phyloP scores from a whole-genome alignment of 2,888 invertebrate species.

The Epirrhoe alternata region DNA sequence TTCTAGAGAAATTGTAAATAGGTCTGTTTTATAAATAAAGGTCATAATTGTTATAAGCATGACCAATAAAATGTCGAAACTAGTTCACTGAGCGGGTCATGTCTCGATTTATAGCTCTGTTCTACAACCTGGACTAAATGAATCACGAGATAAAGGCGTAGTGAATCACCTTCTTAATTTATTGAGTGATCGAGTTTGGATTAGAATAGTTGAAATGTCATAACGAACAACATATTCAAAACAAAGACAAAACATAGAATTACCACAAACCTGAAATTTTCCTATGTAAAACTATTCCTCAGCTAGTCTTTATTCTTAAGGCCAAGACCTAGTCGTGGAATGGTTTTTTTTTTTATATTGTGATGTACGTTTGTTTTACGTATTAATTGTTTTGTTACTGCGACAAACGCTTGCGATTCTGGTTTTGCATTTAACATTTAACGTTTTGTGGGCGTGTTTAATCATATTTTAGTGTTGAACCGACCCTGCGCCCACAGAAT shows the following conservation, averaged over 20 bases:
- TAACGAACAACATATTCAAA: too few relatives aligned
- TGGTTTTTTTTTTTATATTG: too few relatives aligned
- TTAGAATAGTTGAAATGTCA: too few relatives aligned
- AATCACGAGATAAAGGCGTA: neutral
- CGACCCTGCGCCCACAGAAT: slow-evolving; percentile 40
- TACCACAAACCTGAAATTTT: too few relatives aligned
- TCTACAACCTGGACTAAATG: slow-evolving; percentile 1
- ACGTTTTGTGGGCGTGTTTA: slow-evolving; percentile 70
- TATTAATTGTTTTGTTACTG: slow-evolving; percentile 38
- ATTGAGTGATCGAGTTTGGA: neutral
- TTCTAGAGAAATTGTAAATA: neutral
- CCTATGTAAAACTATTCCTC: too few relatives aligned
- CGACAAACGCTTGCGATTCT: slow-evolving; percentile 32
- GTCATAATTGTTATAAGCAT: slow-evolving; percentile 22
- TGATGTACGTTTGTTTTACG: neutral
- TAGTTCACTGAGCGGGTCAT: slow-evolving; percentile 9
- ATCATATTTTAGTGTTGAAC: slow-evolving; percentile 67
- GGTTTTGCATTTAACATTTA: slow-evolving; percentile 52
- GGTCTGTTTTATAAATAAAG: slow-evolving; percentile 15
- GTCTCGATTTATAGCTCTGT: slow-evolving; percentile 10
- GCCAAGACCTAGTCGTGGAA: too few relatives aligned
- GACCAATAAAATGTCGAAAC: slow-evolving; percentile 24
- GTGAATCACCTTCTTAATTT: neutral
- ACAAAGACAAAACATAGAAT: too few relatives aligned
- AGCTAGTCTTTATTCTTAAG: too few relatives aligned